These are phyloP conservation scores for Megastigmus dorsalis DNA, from an alignment of 2,888 invertebrate species.

Conservation along the genomic window DNA sequence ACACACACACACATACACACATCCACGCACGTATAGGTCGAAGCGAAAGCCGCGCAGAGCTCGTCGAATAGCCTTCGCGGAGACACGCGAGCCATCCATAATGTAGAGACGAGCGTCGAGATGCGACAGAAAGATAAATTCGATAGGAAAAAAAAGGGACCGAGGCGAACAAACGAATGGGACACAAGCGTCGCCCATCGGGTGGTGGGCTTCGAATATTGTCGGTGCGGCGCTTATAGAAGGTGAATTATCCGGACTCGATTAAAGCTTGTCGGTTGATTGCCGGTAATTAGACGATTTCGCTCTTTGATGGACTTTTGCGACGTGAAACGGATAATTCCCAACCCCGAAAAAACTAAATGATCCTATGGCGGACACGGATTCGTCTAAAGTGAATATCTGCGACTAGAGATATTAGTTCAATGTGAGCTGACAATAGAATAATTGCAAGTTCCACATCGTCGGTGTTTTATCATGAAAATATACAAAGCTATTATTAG, in stretches of 20 bases:
- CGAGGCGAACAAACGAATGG: too few species aligned
- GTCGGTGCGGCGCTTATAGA: background rate
- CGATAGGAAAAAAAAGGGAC: constrained; percentile 58
- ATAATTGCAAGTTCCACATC: too few species aligned
- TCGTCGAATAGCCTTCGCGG: constrained; percentile 54
- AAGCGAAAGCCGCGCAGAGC: constrained; percentile 48
- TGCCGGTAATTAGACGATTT: background rate
- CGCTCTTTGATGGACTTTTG: too few species aligned
- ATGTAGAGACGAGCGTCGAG: constrained; percentile 66
- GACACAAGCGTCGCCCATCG: too few species aligned
- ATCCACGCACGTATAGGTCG: constrained; percentile 34
- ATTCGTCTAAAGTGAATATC: too few species aligned
- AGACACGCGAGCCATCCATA: constrained; percentile 73
- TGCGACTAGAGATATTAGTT: too few species aligned
- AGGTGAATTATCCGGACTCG: background rate
- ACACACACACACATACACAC: background rate
- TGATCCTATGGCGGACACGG: too few species aligned
- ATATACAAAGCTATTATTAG: too few species aligned
- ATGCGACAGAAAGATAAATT: constrained; percentile 71
- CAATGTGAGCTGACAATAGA: too few species aligned
- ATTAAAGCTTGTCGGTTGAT: background rate
- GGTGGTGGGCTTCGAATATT: constrained; percentile 3
- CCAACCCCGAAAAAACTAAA: too few species aligned
- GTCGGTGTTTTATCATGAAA: too few species aligned
- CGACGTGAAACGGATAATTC: too few species aligned